These are phyloP conservation scores for Struthidea cinerea DNA, from an alignment of 2,113 vertebrate genomes.

Conservation along the genomic window DNA sequence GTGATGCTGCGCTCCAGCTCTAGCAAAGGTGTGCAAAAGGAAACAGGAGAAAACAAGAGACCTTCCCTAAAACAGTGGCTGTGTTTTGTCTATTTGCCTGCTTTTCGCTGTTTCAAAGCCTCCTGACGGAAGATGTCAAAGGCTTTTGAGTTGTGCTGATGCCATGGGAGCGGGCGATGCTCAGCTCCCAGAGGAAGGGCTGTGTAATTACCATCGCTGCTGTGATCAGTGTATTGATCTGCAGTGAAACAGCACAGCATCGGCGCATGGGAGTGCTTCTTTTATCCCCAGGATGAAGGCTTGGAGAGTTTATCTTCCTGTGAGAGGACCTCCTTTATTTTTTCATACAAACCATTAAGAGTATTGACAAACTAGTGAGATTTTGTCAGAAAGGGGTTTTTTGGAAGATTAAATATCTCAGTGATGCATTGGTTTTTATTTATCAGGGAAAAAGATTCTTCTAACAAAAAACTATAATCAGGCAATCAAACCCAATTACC, in stretches of 20 bases:
- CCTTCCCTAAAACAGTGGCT: not conserved
- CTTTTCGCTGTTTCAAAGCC: not conserved
- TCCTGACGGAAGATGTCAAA: not conserved
- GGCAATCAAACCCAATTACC: not conserved
- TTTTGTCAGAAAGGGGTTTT: not conserved
- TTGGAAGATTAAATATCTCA: not conserved
- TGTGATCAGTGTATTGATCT: constrained; percentile 1
- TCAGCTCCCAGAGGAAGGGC: not conserved
- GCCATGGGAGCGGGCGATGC: not conserved
- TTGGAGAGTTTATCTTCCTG: not conserved
- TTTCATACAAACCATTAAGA: not conserved
- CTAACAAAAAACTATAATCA: not conserved
- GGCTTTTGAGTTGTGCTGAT: not conserved
- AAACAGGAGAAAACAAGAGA: not conserved
- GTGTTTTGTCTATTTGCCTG: not conserved
- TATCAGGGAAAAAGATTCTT: not conserved
- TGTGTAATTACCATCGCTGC: not conserved
- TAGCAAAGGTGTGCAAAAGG: not conserved
- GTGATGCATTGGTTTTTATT: not conserved
- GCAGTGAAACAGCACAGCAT: not conserved
- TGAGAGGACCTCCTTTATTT: not conserved
- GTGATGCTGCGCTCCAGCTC: not conserved
- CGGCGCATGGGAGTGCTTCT: not conserved
- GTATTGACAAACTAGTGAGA: not conserved
- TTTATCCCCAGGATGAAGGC: not conserved